Conservation (phyloP, 2,113 vertebrate genomes). For the Crotalus tigris region DNA sequence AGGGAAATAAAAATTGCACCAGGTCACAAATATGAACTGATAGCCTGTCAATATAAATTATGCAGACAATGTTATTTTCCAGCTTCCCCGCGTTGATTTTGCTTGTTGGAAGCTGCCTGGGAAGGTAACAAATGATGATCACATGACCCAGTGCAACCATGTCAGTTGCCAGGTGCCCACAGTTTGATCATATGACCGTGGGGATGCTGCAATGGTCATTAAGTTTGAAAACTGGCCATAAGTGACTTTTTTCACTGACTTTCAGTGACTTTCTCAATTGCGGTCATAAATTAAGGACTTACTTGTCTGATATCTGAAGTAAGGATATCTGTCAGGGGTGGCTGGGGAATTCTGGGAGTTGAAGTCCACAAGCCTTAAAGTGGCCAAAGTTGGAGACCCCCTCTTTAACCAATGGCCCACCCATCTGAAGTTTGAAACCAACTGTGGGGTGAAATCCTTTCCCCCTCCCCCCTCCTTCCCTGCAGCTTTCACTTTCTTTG, state of each 20-base stretch:
- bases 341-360: background rate
- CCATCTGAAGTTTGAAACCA: background rate
- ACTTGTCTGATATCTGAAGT: background rate
- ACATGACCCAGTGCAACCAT: no score
- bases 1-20: no score
- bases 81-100: no score
- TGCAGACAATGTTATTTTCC: no score
- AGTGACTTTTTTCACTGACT: no score
- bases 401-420: background rate
- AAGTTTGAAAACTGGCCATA: background rate
- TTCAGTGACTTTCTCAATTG: background rate
- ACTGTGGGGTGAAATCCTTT: conserved; percentile 9
- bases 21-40: no score
- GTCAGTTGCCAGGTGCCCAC: no score
- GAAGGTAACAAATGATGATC: no score
- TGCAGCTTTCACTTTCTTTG: conserved; percentile 90
- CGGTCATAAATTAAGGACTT: background rate
- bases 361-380: background rate
- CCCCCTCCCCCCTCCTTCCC: background rate
- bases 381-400: background rate
- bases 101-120: no score
- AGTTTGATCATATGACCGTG: no score
- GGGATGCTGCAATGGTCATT: background rate
- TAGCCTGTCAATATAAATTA: no score
- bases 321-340: background rate